Base-by-base conservation (phyloP, 64 coral and sea anemone species). In the Pocillopora damicornis region DNA sequence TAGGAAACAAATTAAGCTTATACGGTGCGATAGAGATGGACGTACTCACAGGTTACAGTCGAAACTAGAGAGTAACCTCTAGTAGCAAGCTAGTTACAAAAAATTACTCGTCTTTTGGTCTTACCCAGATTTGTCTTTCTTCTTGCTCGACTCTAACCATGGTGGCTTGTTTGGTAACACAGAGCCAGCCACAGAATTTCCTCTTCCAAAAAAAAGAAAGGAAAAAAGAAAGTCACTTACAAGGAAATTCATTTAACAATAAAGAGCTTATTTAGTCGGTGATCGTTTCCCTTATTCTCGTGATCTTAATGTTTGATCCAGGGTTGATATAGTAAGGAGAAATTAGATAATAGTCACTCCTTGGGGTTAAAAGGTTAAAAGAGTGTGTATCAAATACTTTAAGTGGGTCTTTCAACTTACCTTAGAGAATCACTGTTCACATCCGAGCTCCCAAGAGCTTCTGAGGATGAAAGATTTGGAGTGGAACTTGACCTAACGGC, bases 381-480 rank as follows among this genome's bases (percentile, higher is more conserved):
- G 15, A 69, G 66, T 23, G 42, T 51, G 42, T 51, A 7, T 51
- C 42, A 4, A 51, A 51, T 7, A 51, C 42, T 7, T 51, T 51
- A 51, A 4, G 42, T 0, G 3, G 42, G 3, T 51, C 42, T 16
- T 11, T 13, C 5, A 76, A 9, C 73, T 77, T 45, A 91, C 89
- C 89, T 76, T 10, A 86, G 20, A 63, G 63, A 73, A 74, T 87
- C 76, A 66, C 57, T 35, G 25, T 16, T 61, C 63, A 74, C 35
- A 23, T 87, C 63, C 72, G 69, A 83, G 25, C 63, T 75, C 61
- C 58, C 26, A 11, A 57, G 26, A 75, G 60, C 61, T 88, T 79
- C 59, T 2, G 91, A 88, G 5, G 94, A 95, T 81, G 94, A 95
- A 38, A 95, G 90, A 69, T 95, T 95, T 79, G 94, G 94, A 25